Evolutionary conservation across 2,797 vertebrate genomes (phyloP), one percentile per base, ranked within the genome.

Genomic region (Chaunax sp.): DNA sequence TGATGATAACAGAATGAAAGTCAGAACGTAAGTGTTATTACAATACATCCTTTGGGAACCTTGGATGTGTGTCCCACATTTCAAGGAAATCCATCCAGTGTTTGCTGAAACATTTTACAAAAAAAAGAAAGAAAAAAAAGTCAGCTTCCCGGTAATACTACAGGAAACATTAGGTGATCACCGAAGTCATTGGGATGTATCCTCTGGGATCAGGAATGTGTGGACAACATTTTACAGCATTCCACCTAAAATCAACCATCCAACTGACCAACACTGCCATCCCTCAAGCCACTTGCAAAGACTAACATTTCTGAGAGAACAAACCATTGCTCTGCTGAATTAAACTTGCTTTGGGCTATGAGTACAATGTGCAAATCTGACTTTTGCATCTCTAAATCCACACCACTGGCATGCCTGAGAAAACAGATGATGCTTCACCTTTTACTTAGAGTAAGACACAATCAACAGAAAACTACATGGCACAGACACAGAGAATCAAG

Each of bases 381-480:
- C 25, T 23, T 13, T n/a, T 23, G 16, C 18, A 72, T 38, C 20
- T 18, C 19, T 2, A 14, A 23, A 58, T 28, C 28, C 13, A 5
- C 1, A 0, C 0, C 16, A 28, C 25, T 19, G 22, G 30, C 6
- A 13, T 7, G 10, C 6, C 6, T 14, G 9, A 43, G 15, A 25
- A 15, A 51, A 16, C 9, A 56, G 9, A 20, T 22, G 14, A 18
- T 23, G 14, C 22, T 6, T 68, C 23, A 64, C 22, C 66, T 54
- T 67, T 64, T 20, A 60, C 28, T 53, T 37, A 13, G 64, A 45
- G 35, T 13, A 56, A 49, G 3, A 47, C 22, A 33, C 33, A 58
- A 20, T 14, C 11, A 38, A 67, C 43, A 50, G 49, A 19, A 19
- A 62, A 47, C 26, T n/a, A 22, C 14, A 44, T n/a, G 28, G 38